Percentiles rank a stretch among this genome's conserved stretches.
Evolutionary conservation across 2,797 vertebrate species (phyloP).

Genomic region (Xyrichtys novacula): DNA sequence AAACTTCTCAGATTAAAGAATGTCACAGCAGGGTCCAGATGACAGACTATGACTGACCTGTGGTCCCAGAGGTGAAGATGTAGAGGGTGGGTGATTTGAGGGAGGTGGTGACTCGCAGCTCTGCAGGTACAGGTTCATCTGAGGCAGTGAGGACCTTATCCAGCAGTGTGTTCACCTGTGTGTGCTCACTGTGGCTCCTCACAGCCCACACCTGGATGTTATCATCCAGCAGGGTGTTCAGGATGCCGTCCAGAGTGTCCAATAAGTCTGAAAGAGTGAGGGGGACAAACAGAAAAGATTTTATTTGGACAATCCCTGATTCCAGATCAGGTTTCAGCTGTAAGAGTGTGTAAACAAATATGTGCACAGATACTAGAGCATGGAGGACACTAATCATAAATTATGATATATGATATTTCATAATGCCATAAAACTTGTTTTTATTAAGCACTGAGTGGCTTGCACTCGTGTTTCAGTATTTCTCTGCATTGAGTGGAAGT

Average conservation of each 20-base stretch:
- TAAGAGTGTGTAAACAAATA: no score
- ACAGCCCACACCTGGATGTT: slow-evolving; percentile 88
- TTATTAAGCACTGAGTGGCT: no score
- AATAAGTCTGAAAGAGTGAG: slow-evolving; percentile 82
- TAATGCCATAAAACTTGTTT: background rate
- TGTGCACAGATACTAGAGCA: no score
- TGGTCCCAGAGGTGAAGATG: slow-evolving; percentile 96
- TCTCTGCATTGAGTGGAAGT: background rate
- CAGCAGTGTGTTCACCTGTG: slow-evolving; percentile 73
- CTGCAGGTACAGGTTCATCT: slow-evolving; percentile 77
- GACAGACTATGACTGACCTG: slow-evolving; percentile 79
- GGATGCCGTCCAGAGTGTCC: slow-evolving; percentile 82
- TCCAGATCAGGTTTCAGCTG: no score
- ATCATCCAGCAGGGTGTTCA: slow-evolving; percentile 82
- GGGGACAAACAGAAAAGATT: background rate
- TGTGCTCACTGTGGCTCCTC: slow-evolving; percentile 65
- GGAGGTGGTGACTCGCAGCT: slow-evolving; percentile 73
- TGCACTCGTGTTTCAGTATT: background rate
- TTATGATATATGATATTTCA: background rate
- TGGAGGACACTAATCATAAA: background rate
- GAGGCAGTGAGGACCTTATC: slow-evolving; percentile 82
- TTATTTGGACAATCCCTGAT: background rate
- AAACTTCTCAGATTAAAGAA: no score
- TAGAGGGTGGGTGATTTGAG: slow-evolving; percentile 87
- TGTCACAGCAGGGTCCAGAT: no score